Conservation (phyloP, 2,113 vertebrate species). For the Sminthopsis crassicaudata region DNA sequence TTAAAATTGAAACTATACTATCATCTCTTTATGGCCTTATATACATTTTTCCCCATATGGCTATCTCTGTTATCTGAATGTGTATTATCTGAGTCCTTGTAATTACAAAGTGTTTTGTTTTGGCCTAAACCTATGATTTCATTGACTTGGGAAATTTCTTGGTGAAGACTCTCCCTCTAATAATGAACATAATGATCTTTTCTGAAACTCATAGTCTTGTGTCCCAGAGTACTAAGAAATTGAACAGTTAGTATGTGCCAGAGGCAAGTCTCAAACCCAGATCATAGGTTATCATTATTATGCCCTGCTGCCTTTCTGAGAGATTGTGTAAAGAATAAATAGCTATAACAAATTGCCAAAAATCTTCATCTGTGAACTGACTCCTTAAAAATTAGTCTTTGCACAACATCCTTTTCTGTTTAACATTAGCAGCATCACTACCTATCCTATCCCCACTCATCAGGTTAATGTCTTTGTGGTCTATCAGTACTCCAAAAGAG, state of each 20-base stretch:
- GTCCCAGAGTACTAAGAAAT: not conserved
- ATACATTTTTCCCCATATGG: not conserved
- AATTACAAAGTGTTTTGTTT: not conserved
- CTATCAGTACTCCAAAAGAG: not conserved
- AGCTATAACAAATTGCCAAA: not conserved
- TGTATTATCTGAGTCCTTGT: not conserved
- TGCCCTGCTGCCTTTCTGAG: not conserved
- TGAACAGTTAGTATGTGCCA: not conserved
- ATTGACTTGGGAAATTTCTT: not conserved
- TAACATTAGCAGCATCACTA: not conserved
- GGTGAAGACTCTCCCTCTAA: not conserved
- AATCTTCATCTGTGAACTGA: not conserved
- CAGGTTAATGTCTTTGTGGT: not conserved
- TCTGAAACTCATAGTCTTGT: not conserved
- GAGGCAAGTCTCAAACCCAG: not conserved
- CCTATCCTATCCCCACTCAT: not conserved
- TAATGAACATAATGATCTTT: not conserved
- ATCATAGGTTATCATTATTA: not conserved
- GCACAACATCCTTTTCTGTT: not conserved
- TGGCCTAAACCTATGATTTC: not conserved
- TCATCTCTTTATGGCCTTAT: not conserved
- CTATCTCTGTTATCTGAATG: not conserved
- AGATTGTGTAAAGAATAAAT: not conserved
- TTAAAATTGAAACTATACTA: not conserved
- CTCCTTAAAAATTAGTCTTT: not conserved